phyloP scores from a whole-genome alignment of 2,888 invertebrate species.

The Pollenia labialis region DNA sequence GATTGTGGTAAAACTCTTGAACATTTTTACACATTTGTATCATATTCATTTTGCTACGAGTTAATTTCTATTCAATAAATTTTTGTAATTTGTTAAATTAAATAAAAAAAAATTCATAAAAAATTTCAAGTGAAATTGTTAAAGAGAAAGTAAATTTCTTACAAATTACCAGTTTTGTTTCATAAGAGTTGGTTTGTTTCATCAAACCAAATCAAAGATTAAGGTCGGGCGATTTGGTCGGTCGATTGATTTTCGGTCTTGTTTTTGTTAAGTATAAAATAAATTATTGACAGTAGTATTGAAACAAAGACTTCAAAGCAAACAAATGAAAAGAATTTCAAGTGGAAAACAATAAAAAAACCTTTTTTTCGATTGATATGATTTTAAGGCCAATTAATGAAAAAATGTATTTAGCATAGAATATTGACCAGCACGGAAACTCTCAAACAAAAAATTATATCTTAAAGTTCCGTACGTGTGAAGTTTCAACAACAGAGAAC shows the following conservation, averaged over 20 bases:
- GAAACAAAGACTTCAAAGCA: constrained; percentile 34
- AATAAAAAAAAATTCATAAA: background rate
- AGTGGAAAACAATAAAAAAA: background rate
- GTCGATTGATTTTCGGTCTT: constrained; percentile 23
- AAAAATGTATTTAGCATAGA: background rate
- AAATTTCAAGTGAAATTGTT: background rate
- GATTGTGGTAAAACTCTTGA: background rate
- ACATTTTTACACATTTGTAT: constrained; percentile 1
- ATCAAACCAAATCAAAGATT: background rate
- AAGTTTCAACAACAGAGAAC: no score
- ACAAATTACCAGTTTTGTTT: constrained; percentile 32
- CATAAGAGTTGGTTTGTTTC: constrained; percentile 7
- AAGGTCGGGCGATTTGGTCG: constrained; percentile 1
- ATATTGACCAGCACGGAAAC: no score
- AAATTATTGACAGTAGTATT: constrained; percentile 36
- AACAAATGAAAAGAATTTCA: constrained; percentile 8
- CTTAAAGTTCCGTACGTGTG: no score
- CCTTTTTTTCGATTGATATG: background rate
- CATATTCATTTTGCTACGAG: background rate
- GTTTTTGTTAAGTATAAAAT: background rate
- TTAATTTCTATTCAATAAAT: background rate
- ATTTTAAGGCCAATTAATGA: background rate
- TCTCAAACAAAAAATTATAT: no score
- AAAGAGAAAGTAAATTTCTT: constrained; percentile 3
- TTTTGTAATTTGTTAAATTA: background rate